A percentile compares a stretch with the other conserved stretches of the same genome.
Evolutionary conservation across 2,113 vertebrate genomes (phyloP).

Genomic region (Emydocephalus ijimae): DNA sequence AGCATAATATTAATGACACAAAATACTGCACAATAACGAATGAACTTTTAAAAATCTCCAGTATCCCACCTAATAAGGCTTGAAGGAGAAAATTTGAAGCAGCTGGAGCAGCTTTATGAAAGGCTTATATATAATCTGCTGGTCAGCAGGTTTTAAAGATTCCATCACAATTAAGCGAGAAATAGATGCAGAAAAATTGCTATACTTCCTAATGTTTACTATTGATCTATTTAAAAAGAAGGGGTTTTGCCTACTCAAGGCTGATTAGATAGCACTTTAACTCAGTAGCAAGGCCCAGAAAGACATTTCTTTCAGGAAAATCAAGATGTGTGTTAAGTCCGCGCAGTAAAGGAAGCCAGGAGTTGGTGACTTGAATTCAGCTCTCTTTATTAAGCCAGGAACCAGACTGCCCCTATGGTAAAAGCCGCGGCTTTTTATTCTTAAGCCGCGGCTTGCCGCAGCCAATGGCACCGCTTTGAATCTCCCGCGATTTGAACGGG

Average conservation of each 20-base stretch:
- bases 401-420: too few relatives aligned
- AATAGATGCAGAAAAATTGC: neutral
- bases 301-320: neutral
- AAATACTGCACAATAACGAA: neutral
- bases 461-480: too few relatives aligned
- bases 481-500: too few relatives aligned
- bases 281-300: neutral
- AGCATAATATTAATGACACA: neutral
- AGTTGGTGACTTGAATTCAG: too few relatives aligned
- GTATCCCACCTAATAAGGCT: neutral
- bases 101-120: neutral
- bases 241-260: neutral
- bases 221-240: neutral
- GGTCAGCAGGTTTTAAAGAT: neutral
- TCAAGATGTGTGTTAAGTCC: too few relatives aligned
- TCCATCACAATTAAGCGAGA: neutral
- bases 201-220: neutral
- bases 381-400: too few relatives aligned
- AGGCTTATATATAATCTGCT: neutral
- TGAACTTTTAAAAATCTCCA: neutral
- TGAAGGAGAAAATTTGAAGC: neutral
- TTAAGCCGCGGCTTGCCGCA: too few relatives aligned
- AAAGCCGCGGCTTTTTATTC: too few relatives aligned
- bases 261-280: neutral
- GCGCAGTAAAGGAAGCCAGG: too few relatives aligned